A percentile compares a stretch with the other conserved stretches of the same genome.
Evolutionary conservation across 2,113 vertebrate species (phyloP).

Genomic region (Apaloderma vittatum): DNA sequence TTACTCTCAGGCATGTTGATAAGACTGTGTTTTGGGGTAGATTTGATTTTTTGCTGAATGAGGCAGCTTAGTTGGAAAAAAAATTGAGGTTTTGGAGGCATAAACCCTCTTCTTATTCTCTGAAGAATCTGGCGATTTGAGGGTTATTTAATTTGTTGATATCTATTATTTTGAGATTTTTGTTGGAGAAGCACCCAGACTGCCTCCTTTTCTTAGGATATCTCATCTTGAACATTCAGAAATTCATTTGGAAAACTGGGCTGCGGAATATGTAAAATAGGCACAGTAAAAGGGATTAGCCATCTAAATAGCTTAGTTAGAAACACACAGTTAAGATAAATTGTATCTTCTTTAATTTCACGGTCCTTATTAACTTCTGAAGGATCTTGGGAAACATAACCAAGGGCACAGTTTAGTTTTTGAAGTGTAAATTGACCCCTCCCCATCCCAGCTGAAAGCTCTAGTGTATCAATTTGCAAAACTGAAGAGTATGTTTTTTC

Average conservation of each 20-base stretch:
- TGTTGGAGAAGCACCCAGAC: background rate
- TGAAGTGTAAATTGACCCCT: constrained; percentile 58
- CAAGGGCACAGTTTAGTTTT: background rate
- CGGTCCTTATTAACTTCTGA: background rate
- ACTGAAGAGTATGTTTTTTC: background rate
- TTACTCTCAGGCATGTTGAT: background rate
- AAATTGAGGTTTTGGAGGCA: background rate
- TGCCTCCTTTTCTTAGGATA: background rate
- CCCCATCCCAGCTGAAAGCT: background rate
- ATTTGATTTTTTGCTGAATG: background rate
- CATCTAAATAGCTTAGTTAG: background rate
- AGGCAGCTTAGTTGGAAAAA: background rate
- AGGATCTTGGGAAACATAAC: background rate
- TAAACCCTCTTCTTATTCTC: background rate
- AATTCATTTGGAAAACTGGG: background rate
- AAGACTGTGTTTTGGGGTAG: background rate
- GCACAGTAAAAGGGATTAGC: background rate
- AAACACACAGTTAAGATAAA: constrained; percentile 4
- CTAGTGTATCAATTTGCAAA: constrained; percentile 13
- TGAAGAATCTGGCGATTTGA: background rate
- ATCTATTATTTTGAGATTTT: background rate
- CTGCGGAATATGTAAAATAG: background rate
- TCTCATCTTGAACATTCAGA: background rate
- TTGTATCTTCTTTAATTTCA: constrained; percentile 49
- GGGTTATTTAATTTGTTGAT: background rate